A percentile compares a stretch with the other conserved stretches of the same genome.
phyloP scores from a whole-genome alignment of 2,113 vertebrate species.

The Laterallus jamaicensis region DNA sequence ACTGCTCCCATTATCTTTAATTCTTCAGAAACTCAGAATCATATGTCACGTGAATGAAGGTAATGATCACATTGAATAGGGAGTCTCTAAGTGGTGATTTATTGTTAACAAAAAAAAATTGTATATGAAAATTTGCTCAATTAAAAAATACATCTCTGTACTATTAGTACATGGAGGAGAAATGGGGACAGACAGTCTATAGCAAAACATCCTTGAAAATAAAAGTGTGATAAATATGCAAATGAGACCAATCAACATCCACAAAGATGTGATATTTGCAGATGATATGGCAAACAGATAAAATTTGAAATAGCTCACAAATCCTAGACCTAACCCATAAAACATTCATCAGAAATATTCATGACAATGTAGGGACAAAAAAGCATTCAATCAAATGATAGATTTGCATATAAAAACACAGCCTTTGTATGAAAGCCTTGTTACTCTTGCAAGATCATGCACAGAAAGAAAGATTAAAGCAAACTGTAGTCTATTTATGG shows the following conservation, averaged over 20 bases:
- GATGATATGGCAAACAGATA: slow-evolving; percentile 71
- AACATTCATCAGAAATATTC: slow-evolving; percentile 77
- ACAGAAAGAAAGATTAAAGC: slow-evolving; percentile 45
- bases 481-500: slow-evolving; percentile 43
- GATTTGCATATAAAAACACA: slow-evolving; percentile 76
- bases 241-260: slow-evolving; percentile 75
- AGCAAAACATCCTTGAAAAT: slow-evolving; percentile 72
- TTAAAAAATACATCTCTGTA: slow-evolving; percentile 66
- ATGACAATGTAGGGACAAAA: slow-evolving; percentile 70
- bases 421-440: slow-evolving; percentile 44
- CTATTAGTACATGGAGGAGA: slow-evolving; percentile 49
- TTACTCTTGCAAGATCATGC: slow-evolving; percentile 34
- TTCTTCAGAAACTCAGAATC: slow-evolving; percentile 52
- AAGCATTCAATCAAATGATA: slow-evolving; percentile 72
- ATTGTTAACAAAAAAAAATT: slow-evolving; percentile 57
- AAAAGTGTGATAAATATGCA: slow-evolving; percentile 75
- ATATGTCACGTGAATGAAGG: slow-evolving; percentile 62
- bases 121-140: slow-evolving; percentile 59
- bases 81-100: slow-evolving; percentile 62
- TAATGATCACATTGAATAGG: slow-evolving; percentile 12
- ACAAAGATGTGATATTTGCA: slow-evolving; percentile 71
- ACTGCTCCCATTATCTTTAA: slow-evolving; percentile 66
- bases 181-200: slow-evolving; percentile 50
- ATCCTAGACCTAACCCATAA: slow-evolving; percentile 73
- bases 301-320: slow-evolving; percentile 72